Evolutionary conservation across 2,797 vertebrate genomes (phyloP).

Genomic region (Chelidonichthys spinosus): DNA sequence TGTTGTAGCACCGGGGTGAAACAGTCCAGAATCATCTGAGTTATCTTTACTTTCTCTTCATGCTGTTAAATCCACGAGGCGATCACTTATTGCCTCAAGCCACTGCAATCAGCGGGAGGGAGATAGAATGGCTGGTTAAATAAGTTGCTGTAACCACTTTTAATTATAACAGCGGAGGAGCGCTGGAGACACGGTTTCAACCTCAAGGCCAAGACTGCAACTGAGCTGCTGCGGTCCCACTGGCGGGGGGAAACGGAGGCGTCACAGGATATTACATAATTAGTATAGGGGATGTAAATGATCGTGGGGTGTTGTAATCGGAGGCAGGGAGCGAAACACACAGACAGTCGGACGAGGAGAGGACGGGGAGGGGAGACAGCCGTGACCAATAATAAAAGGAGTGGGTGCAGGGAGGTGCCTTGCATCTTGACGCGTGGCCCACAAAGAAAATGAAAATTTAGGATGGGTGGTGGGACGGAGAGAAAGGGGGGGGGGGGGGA

Average conservation of each 20-base stretch:
- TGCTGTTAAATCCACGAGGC: slow-evolving; percentile 4
- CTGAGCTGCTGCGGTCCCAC: slow-evolving; percentile 44
- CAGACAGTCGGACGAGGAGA: slow-evolving; percentile 20
- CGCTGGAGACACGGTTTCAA: slow-evolving; percentile 37
- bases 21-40: slow-evolving; percentile 27
- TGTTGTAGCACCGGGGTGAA: slow-evolving; percentile 26
- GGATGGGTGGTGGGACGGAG: slow-evolving; percentile 1
- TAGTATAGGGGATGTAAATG: slow-evolving; percentile 49
- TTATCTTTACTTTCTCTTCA: slow-evolving; percentile 48
- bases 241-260: slow-evolving; percentile 23
- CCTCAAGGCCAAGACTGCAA: slow-evolving; percentile 43
- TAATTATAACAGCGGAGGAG: slow-evolving; percentile 55
- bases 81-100: slow-evolving; percentile 33
- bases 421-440: slow-evolving; percentile 2
- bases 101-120: not conserved
- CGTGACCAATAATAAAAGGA: not conserved
- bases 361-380: slow-evolving; percentile 1
- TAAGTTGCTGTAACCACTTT: slow-evolving; percentile 46
- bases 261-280: slow-evolving; percentile 62
- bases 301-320: slow-evolving; percentile 42
- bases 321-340: slow-evolving; percentile 11
- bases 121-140: slow-evolving; percentile 25
- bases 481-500: not conserved
- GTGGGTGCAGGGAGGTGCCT: slow-evolving; percentile 2
- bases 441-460: slow-evolving; percentile 19